phyloP scores from a whole-genome alignment of 2,797 vertebrate species.

The Ctenochaetus hawaiiensis region DNA sequence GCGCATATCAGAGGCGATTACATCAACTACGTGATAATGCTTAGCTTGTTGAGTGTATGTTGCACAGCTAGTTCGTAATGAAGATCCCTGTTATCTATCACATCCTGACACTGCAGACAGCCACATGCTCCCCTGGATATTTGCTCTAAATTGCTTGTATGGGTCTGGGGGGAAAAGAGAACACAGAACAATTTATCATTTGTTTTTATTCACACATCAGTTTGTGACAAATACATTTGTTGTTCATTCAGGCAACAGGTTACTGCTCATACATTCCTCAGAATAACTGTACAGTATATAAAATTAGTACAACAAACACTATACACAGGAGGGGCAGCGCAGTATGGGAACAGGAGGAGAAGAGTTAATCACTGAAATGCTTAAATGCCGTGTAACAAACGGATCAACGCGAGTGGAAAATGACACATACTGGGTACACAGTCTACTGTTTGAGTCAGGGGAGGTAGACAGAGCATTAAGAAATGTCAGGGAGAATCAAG shows the following conservation, averaged over 20 bases:
- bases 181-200: conserved; percentile 40
- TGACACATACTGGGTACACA: conserved; percentile 38
- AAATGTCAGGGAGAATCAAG: conserved; percentile 47
- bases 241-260: conserved; percentile 69
- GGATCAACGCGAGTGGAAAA: conserved; percentile 39
- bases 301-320: conserved; percentile 80
- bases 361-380: conserved; percentile 48
- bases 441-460: conserved; percentile 49
- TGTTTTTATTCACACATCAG: conserved; percentile 77
- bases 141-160: neutral
- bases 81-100: conserved; percentile 64
- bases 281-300: conserved; percentile 86
- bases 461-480: conserved; percentile 43
- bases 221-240: conserved; percentile 75
- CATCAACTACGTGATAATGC: conserved; percentile 70
- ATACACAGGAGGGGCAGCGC: conserved; percentile 70
- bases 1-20: conserved; percentile 79
- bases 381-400: conserved; percentile 51
- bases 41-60: conserved; percentile 72
- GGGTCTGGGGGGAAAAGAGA: neutral
- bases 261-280: conserved; percentile 72
- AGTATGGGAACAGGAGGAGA: conserved; percentile 45
- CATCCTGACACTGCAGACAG: conserved; percentile 48
- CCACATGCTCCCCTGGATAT: conserved; percentile 11
- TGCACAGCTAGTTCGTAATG: conserved; percentile 63